A percentile compares a stretch with the other conserved stretches of the same genome.
Conservation (phyloP, 2,113 vertebrate genomes). For the Parotia lawesii region DNA sequence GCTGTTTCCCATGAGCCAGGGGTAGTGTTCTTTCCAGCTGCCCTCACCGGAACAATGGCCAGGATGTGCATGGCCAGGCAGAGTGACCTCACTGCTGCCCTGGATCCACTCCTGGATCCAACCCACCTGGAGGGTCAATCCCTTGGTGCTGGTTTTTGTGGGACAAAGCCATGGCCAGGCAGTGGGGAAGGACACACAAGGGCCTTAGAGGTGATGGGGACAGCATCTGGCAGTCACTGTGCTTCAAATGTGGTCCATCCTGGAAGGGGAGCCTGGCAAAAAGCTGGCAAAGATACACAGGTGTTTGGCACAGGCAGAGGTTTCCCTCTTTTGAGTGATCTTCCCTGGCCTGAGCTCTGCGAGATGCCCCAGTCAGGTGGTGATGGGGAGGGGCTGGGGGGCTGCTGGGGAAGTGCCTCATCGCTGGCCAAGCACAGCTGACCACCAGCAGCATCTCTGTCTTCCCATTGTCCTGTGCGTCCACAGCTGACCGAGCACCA, state of each 20-base stretch:
- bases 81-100: not conserved
- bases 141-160: not conserved
- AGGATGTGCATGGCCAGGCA: not conserved
- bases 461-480: not conserved
- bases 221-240: not conserved
- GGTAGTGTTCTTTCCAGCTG: not conserved
- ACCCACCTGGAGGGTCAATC: fast-evolving
- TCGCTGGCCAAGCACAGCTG: not conserved
- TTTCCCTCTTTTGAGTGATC: not conserved
- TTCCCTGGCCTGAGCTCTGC: not conserved
- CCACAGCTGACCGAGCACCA: fast-evolving
- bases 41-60: not conserved
- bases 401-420: not conserved
- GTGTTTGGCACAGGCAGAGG: not conserved
- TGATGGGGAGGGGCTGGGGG: not conserved
- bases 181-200: not conserved
- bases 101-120: not conserved
- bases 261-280: not conserved
- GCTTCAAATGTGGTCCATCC: not conserved
- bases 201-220: not conserved
- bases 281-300: fast-evolving
- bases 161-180: not conserved
- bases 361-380: not conserved
- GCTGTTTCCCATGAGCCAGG: no score
- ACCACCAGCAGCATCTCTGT: not conserved